Evolutionary conservation across 2,888 invertebrate species (phyloP), one percentile per base, ranked within the genome.

Genomic region (Schizotus pectinicornis): DNA sequence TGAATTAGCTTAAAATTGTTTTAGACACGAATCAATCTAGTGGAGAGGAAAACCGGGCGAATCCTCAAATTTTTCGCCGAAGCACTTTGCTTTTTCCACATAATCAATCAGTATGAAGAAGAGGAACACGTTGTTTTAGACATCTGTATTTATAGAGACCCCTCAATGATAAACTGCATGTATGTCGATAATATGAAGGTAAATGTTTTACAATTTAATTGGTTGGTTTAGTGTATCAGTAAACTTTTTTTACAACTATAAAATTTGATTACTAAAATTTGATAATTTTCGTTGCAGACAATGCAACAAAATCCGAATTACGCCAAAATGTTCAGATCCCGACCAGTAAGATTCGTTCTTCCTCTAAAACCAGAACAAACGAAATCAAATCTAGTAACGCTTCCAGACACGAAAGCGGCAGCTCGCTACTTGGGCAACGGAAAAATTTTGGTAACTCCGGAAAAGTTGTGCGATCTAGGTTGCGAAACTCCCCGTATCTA

Each of bases 401-500:
- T 85, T 35, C 45, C 75, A 12, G 68, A 79, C 7, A 81, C 81
- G 0, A 77, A 76, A 55, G 84, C 86, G 0, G 74, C 81, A 57
- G 86, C 87, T 2, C 82, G 79, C 57, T 78, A 77, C 58, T 68
- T 81, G 31, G 61, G 74, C 0, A 77, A 81, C 61, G 81, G 82
- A 5, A 75, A 81, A 14, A 81, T 88, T 30, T 80, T 81, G 42
- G 82, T 91, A 1, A 78, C 83, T 41, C 88, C 89, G 0, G 86
- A 86, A 69, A 74, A 84, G 43, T 78, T 94, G 0, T 89, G 88
- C 32, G 84, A 90, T 63, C 72, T 91, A 53, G 92, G 93, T 34
- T 93, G 93, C 73, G 95, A 96, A 78, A 93, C 95, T 0, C 96
- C 96, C 0, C 84, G 92, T 62, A 89, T 95, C 66, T 87, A 94